These are phyloP conservation scores for Chelonus insularis DNA, from an alignment of 1,140 invertebrate genomes.

Conservation along the genomic window DNA sequence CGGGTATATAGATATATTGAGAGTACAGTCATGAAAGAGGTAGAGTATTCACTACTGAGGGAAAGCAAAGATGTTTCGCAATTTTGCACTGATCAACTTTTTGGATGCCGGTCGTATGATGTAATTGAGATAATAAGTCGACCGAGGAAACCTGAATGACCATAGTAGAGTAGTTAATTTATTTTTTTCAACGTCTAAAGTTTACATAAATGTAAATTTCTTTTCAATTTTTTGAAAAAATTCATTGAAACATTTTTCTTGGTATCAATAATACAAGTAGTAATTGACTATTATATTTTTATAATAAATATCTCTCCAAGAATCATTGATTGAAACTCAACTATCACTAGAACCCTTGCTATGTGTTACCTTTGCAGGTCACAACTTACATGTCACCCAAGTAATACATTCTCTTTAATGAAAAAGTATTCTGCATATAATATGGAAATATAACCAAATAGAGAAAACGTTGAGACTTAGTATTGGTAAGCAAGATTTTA, in stretches of 20 bases:
- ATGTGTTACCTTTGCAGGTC: background rate
- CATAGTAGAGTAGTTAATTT: background rate
- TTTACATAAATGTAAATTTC: background rate
- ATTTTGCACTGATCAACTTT: conserved; percentile 22
- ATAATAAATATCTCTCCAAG: no score
- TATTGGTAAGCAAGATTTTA: no score
- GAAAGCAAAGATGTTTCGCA: conserved; percentile 4
- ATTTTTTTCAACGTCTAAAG: background rate
- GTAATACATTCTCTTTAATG: background rate
- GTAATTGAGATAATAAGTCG: conserved; percentile 6
- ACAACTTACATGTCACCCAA: background rate
- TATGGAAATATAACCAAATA: no score
- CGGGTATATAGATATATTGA: background rate
- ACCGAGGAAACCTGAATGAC: conserved; percentile 2
- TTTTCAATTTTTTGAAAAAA: no score
- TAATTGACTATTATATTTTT: no score
- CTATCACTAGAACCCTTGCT: background rate
- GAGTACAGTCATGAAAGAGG: background rate
- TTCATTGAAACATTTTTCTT: no score
- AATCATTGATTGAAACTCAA: no score
- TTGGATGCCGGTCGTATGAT: conserved; percentile 4
- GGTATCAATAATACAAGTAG: no score
- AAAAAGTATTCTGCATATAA: no score
- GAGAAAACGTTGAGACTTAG: no score
- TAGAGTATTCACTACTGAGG: background rate